Evolutionary conservation across 1,140 invertebrate species (phyloP).

Genomic region (Lamellibrachia luymesi): DNA sequence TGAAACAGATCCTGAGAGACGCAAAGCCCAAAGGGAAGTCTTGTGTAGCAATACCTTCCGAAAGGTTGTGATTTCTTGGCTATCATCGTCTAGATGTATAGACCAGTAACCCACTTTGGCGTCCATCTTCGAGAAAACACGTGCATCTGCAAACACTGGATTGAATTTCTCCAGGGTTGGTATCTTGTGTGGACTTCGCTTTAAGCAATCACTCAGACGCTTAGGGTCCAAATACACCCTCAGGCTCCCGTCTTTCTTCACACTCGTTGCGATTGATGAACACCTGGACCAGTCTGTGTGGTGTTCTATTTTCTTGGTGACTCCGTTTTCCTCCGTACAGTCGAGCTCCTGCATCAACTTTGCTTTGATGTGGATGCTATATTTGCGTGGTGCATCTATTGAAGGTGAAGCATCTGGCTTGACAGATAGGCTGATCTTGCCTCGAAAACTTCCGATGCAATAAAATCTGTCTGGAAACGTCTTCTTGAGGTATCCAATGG

Average conservation of each 20-base stretch:
- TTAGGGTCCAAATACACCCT: conserved; percentile 8
- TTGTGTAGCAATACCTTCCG: conserved; percentile 29
- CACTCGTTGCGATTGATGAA: background rate
- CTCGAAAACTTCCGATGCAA: background rate
- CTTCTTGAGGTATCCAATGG: background rate
- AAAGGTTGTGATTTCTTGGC: conserved; percentile 34
- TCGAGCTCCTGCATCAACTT: background rate
- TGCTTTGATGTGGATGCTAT: conserved; percentile 8
- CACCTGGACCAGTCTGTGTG: conserved; percentile 7
- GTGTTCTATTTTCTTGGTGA: conserved; percentile 10
- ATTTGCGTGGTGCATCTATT: conserved; percentile 6
- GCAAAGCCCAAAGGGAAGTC: conserved; percentile 28
- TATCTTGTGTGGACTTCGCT: conserved; percentile 22
- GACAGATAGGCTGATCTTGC: too few relatives aligned
- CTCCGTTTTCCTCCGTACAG: background rate
- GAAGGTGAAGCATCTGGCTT: background rate
- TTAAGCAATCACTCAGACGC: background rate
- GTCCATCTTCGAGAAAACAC: conserved; percentile 20
- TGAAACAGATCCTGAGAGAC: conserved; percentile 47
- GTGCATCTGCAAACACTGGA: conserved; percentile 32
- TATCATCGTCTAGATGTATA: conserved; percentile 32
- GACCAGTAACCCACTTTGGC: conserved; percentile 35
- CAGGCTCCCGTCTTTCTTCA: conserved; percentile 17
- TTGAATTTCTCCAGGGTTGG: conserved; percentile 37
- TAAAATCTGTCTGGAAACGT: background rate